Conservation (phyloP, 2,888 invertebrate species). For the Fabriciana adippe region DNA sequence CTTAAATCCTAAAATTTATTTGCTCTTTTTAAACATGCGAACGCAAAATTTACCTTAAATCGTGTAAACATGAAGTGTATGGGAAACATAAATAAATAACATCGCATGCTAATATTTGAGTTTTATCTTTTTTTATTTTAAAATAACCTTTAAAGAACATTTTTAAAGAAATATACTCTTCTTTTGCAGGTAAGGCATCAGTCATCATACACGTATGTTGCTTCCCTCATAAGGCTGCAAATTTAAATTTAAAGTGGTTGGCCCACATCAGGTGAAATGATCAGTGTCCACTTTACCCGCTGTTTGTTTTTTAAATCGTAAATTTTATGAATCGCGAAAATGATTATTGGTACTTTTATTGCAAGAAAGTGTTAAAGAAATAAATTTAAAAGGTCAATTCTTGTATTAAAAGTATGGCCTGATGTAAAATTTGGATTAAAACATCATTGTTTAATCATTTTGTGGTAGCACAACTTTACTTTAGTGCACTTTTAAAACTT, state of each 20-base stretch:
- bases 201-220: conserved; percentile 25
- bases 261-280: conserved; percentile 52
- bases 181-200: conserved; percentile 46
- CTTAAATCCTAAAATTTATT: neutral
- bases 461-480: too few species aligned
- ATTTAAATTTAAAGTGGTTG: conserved; percentile 51
- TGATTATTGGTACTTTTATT: conserved; percentile 21
- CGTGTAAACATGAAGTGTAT: neutral
- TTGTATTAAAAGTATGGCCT: too few species aligned
- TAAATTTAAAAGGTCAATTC: too few species aligned
- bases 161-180: conserved; percentile 27
- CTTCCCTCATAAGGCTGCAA: conserved; percentile 43
- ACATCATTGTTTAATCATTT: too few species aligned
- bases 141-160: conserved; percentile 14
- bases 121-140: conserved; percentile 7
- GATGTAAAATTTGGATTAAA: too few species aligned
- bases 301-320: conserved; percentile 57
- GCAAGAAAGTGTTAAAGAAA: conserved; percentile 7
- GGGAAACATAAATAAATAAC: conserved; percentile 16
- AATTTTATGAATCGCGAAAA: conserved; percentile 58
- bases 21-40: conserved; percentile 1
- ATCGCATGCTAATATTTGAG: conserved; percentile 12
- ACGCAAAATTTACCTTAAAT: conserved; percentile 5
- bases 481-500: too few species aligned
- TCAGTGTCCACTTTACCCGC: conserved; percentile 33